These are phyloP conservation scores for Augiades crinisus DNA, from an alignment of 2,888 invertebrate species.

Conservation along the genomic window DNA sequence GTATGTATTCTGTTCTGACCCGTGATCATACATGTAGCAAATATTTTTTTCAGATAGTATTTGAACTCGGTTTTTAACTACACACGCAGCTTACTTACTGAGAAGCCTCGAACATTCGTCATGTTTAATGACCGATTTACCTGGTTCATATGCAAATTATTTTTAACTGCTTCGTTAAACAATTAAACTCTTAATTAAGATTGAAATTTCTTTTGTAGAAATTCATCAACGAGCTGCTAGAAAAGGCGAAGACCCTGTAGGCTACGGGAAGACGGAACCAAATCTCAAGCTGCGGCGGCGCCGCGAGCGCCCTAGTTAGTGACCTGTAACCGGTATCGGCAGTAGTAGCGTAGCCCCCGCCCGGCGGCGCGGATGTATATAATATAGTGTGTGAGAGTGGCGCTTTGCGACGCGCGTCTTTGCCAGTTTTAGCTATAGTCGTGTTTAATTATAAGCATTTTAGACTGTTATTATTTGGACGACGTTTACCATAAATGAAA, in stretches of 20 bases:
- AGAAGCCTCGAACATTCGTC: too few relatives aligned
- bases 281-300: constrained; percentile 39
- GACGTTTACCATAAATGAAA: constrained; percentile 12
- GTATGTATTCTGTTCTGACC: too few relatives aligned
- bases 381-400: background rate
- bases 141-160: too few relatives aligned
- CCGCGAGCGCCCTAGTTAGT: background rate
- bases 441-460: constrained; percentile 19
- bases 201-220: constrained; percentile 83
- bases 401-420: background rate
- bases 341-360: too few relatives aligned
- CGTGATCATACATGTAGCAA: too few relatives aligned
- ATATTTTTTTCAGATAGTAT: too few relatives aligned
- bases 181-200: background rate
- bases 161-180: too few relatives aligned
- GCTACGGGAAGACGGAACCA: constrained; percentile 39
- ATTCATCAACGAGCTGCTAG: constrained; percentile 94
- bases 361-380: too few relatives aligned
- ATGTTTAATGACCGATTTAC: too few relatives aligned
- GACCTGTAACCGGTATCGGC: too few relatives aligned
- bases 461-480: constrained; percentile 23
- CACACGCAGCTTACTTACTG: too few relatives aligned
- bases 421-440: constrained; percentile 15
- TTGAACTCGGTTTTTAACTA: too few relatives aligned
- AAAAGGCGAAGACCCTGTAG: constrained; percentile 91